phyloP scores from a whole-genome alignment of 2,113 vertebrate species.

The Dascyllus trimaculatus region DNA sequence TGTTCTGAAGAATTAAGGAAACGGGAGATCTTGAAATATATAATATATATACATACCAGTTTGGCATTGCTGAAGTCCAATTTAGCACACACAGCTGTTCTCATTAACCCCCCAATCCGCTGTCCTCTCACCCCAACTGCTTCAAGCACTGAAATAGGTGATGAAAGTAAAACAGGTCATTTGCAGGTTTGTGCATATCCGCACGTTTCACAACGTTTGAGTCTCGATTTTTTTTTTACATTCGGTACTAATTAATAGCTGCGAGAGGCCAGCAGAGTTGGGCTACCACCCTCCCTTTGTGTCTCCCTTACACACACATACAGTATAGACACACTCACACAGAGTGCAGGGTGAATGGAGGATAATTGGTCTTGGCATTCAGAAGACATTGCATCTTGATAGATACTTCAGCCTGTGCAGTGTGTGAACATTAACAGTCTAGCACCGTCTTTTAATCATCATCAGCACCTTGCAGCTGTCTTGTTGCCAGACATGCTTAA shows the following conservation, averaged over 20 bases:
- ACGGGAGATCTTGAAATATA: background rate
- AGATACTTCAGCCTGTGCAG: slow-evolving; percentile 3
- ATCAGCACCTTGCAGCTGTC: slow-evolving; percentile 2
- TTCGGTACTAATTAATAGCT: slow-evolving; percentile 48
- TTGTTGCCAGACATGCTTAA: background rate
- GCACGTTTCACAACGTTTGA: too few relatives aligned
- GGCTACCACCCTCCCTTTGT: background rate
- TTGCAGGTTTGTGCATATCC: slow-evolving; percentile 27
- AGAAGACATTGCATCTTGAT: slow-evolving; percentile 22
- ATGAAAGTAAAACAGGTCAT: slow-evolving; percentile 4
- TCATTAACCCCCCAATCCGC: too few relatives aligned
- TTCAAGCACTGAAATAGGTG: background rate
- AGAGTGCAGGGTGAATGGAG: slow-evolving; percentile 5
- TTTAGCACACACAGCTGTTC: too few relatives aligned
- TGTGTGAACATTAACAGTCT: slow-evolving; percentile 10
- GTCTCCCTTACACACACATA: background rate
- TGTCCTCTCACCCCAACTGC: too few relatives aligned
- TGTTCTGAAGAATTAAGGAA: slow-evolving; percentile 13
- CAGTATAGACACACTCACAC: background rate
- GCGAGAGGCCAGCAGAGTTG: slow-evolving; percentile 2
- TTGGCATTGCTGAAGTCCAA: too few relatives aligned
- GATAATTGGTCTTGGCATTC: slow-evolving; percentile 35
- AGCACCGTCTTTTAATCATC: background rate
- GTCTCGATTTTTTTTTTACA: slow-evolving; percentile 26
- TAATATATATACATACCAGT: background rate